phyloP scores from a whole-genome alignment of 2,888 invertebrate genomes.

The Margaritifera margaritifera region DNA sequence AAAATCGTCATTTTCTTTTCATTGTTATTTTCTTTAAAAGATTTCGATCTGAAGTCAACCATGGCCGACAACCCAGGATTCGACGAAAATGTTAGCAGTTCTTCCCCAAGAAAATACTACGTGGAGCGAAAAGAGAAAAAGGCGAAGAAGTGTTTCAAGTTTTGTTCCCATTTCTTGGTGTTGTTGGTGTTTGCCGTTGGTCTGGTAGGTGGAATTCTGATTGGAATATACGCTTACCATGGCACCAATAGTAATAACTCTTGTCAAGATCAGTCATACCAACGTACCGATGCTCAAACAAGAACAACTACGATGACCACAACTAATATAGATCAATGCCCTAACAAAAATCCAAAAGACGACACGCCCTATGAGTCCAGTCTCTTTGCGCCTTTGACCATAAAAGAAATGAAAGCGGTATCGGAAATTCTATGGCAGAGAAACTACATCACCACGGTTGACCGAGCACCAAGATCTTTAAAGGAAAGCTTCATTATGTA shows the following conservation, averaged over 20 bases:
- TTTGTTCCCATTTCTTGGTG: conserved; percentile 6
- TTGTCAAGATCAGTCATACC: too few species aligned
- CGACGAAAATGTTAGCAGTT: too few species aligned
- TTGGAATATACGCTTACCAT: conserved; percentile 34
- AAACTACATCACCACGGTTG: conserved; percentile 20
- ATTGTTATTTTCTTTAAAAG: too few species aligned
- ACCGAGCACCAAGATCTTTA: conserved; percentile 19
- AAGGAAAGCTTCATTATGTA: conserved; percentile 40
- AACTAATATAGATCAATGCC: conserved; percentile 14
- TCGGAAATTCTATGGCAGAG: conserved; percentile 22
- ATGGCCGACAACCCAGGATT: too few species aligned
- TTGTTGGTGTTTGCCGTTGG: conserved; percentile 30
- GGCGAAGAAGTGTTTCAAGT: too few species aligned
- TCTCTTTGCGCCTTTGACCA: conserved; percentile 37
- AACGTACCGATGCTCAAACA: too few species aligned
- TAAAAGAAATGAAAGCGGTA: conserved; percentile 35
- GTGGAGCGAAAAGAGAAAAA: too few species aligned
- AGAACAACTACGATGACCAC: too few species aligned
- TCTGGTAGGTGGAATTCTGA: conserved; percentile 29
- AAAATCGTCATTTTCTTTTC: too few species aligned
- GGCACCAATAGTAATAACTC: conserved; percentile 4
- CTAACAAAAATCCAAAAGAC: conserved; percentile 20
- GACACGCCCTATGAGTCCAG: conserved; percentile 23
- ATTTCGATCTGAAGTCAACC: too few species aligned
- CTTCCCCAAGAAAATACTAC: too few species aligned